Evolutionary conservation across 1,140 invertebrate species (phyloP), one percentile per base, ranked within the genome.

Genomic region (Drosophila triauraria): DNA sequence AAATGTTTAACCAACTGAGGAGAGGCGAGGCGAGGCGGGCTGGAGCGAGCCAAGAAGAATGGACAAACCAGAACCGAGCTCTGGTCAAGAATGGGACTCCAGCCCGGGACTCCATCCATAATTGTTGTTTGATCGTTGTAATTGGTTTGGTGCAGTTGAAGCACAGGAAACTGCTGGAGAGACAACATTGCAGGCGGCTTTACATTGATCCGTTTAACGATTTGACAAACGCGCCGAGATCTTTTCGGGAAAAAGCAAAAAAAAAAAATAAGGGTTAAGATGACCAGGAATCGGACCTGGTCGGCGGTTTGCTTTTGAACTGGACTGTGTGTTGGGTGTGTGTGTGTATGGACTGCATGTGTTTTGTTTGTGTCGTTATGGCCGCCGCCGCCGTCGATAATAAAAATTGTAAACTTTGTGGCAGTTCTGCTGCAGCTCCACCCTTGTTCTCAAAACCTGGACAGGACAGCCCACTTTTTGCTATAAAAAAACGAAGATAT

Each of bases 101-200:
- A 47, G 57, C 7, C 63, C 32, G 51, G 71, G 53, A 38, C 69
- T 71, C 69, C 69, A 72, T 72, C 47, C 86, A 86, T 91, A 91
- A 91, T 91, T 91, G 86, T 91, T 91, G 86, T 91, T 91, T 91
- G 86, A 91, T 91, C 86, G 63, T 91, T 91, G 86, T 91, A 91
- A 91, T 91, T 91, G 86, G 86, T 91, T 91, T 91, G 81, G 47
- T 80, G 80, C 17, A 67, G 75, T 48, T 78, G 50, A 48, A 56
- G 82, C 78, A 72, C 86, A 90, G 85, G 86, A 90, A 90, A 85
- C 53, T 76, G 75, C 84, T 75, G 58, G 59, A 62, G 42, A 53
- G 57, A 68, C 75, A 78, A 70, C 77, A 44, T 79, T 60, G 46
- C 67, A 83, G 82, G 74, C 82, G 83, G 78, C 78, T 82, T 78